Evolutionary conservation across 2,888 invertebrate species (phyloP).

Genomic region (Tupiocoris notatus): DNA sequence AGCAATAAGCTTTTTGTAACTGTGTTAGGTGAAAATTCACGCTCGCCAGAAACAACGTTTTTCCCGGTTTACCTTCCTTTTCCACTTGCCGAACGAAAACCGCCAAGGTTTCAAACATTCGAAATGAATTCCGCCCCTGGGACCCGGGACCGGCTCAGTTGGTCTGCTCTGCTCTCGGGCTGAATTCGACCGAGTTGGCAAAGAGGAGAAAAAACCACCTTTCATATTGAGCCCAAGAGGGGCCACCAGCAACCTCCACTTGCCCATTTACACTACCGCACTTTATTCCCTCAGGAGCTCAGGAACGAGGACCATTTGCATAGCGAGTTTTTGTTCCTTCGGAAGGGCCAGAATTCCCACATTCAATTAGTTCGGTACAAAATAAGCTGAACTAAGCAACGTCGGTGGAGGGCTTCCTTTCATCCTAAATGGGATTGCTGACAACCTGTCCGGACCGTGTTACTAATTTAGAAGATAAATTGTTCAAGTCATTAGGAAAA

Average conservation of each 20-base stretch:
- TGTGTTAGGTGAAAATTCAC: background rate
- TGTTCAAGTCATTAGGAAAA: background rate
- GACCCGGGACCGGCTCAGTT: constrained; percentile 14
- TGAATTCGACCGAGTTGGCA: constrained; percentile 2
- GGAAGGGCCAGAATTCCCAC: background rate
- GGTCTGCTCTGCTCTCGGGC: background rate
- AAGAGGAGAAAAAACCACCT: constrained; percentile 19
- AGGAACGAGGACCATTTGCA: constrained; percentile 12
- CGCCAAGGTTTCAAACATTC: constrained; percentile 22
- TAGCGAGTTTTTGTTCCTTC: constrained; percentile 18
- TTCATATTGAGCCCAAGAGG: background rate
- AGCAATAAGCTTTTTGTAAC: background rate
- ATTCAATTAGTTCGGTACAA: constrained; percentile 24
- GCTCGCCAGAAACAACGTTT: background rate
- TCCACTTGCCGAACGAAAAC: constrained; percentile 7
- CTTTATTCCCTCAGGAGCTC: background rate
- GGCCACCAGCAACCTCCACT: background rate
- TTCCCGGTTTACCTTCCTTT: background rate
- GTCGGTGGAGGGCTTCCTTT: background rate
- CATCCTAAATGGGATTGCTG: background rate
- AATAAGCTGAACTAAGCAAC: constrained; percentile 4
- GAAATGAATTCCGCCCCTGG: constrained; percentile 25
- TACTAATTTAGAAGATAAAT: background rate
- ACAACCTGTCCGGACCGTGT: background rate
- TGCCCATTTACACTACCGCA: background rate